Base-by-base conservation (phyloP, 2,888 invertebrate genomes). In the Caenorhabditis sp. region DNA sequence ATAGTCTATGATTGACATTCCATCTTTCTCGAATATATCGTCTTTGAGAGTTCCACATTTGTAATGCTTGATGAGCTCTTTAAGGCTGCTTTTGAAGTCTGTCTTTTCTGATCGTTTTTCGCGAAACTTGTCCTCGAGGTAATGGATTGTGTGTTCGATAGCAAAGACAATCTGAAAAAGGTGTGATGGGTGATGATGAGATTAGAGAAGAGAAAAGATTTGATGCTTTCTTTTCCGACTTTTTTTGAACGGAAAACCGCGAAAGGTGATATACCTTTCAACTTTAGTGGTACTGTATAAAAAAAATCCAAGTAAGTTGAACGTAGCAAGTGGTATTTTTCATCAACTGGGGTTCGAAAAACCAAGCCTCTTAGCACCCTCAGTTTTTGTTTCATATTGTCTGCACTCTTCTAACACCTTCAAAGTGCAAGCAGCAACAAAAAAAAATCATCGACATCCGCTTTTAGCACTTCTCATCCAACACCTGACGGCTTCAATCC, bases 61-160 rank as follows among this genome's bases (percentile, higher is more conserved):
- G 72, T 90, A 89, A 31, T 81, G 81, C n/a, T 76, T 22, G 0
- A 84, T 72, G 8, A 86, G 64, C 31, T 83, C 74, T 1, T 72
- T 56, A 7, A 84, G n/a, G 7, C 72, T 58, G 3, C 76, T 56
- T 28, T 28, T 68, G 2, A 69, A 64, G 14, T 74, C 58, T 2
- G 28, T n/a, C 47, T 80, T 47, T 76, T 82, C 51, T 64, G 38
- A 22, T 54, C 47, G 19, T 38, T 73, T 38, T 38, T 68, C 51
- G 1, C 26, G 49, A 49, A 73, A 82, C 16, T 73, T 77, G 16
- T 84, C 80, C 61, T 89, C 90, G 35, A 91, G 75, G 77, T 89
- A 88, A 4, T 85, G 61, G 10, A 90, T 61, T 0, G 90, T 91
- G 84, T 89, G 89, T 58, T 89, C 84, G 38, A 91, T 90, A 0